These are phyloP conservation scores for Halocynthia aurantium DNA, from an alignment of 23 tunicate genomes.

Conservation along the genomic window DNA sequence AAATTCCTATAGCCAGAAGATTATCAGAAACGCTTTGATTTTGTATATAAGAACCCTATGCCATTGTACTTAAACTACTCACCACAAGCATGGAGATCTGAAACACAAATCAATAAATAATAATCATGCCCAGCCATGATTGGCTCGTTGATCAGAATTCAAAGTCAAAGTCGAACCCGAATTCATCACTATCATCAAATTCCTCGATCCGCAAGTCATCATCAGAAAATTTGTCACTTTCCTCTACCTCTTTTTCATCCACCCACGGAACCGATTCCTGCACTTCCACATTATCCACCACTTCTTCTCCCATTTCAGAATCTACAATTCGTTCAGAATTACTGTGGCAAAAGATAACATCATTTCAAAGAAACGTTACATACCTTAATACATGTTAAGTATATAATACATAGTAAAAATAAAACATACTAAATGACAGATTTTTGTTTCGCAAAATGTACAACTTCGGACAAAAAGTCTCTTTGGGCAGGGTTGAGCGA, in stretches of 20 bases:
- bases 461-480: constrained; percentile 32
- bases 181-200: constrained; percentile 1
- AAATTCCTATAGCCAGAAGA: no score
- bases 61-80: no score
- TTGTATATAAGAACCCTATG: no score
- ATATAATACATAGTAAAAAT: no score
- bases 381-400: background rate
- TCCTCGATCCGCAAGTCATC: constrained; percentile 22
- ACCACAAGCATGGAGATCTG: no score
- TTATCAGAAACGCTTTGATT: no score
- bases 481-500: constrained; percentile 29
- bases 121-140: no score
- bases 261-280: background rate
- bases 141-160: background rate
- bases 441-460: constrained; percentile 48
- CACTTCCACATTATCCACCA: background rate
- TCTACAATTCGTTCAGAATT: constrained; percentile 4
- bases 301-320: constrained; percentile 13
- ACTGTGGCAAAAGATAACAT: background rate
- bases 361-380: background rate
- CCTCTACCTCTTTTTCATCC: background rate
- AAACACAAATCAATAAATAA: no score
- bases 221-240: constrained; percentile 3
- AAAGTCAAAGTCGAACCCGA: background rate
- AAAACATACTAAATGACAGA: constrained; percentile 37